Conservation (phyloP, 2,113 vertebrate genomes). For the Microcebus murinus region DNA sequence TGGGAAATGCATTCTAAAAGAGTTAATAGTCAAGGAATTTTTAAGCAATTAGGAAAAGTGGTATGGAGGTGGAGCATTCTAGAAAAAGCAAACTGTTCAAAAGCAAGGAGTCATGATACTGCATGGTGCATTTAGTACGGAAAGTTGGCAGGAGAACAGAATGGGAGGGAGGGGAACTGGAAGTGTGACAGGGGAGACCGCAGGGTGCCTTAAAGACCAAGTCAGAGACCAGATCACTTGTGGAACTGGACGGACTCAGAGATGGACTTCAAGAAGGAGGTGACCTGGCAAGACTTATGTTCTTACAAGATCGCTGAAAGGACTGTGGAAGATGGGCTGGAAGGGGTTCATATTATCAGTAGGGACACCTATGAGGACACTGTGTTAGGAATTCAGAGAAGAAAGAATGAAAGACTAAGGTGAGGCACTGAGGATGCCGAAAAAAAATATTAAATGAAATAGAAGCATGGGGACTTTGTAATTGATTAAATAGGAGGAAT, state of each 20-base stretch:
- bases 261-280: neutral
- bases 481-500: neutral
- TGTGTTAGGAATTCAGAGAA: neutral
- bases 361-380: neutral
- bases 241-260: neutral
- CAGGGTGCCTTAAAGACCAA: neutral
- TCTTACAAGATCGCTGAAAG: neutral
- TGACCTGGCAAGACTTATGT: neutral
- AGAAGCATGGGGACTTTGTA: neutral
- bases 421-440: neutral
- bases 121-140: neutral
- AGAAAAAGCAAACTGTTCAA: neutral
- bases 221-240: neutral
- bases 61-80: neutral
- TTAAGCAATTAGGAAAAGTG: neutral
- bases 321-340: neutral
- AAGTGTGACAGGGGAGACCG: neutral
- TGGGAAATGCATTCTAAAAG: neutral
- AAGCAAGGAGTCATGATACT: neutral
- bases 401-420: neutral
- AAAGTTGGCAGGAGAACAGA: neutral
- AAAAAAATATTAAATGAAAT: neutral
- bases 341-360: neutral
- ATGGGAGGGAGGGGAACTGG: neutral
- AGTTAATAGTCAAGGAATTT: neutral